Evolutionary conservation across 1,140 invertebrate species (phyloP).

Genomic region (Lordiphosa mommai): DNA sequence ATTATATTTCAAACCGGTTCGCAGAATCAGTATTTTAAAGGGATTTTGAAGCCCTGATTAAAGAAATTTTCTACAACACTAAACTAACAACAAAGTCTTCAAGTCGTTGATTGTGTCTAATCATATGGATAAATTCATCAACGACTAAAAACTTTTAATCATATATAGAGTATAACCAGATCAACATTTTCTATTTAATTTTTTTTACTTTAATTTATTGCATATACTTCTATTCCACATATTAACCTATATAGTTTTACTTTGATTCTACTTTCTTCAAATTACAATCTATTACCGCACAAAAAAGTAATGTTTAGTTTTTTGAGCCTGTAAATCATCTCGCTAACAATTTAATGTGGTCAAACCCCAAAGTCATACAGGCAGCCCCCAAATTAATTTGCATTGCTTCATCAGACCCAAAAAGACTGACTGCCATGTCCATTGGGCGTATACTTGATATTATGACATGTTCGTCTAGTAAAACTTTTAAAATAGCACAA

Average conservation of each 20-base stretch:
- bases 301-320: conserved; percentile 20
- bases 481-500: conserved; percentile 50
- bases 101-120: no score
- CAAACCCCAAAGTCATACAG: background rate
- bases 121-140: no score
- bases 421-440: conserved; percentile 14
- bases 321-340: conserved; percentile 43
- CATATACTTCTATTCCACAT: background rate
- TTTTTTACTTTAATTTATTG: no score
- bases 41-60: no score
- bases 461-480: conserved; percentile 34
- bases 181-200: no score
- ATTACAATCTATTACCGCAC: background rate
- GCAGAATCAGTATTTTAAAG: no score
- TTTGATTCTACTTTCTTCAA: background rate
- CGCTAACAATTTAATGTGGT: conserved; percentile 26
- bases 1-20: no score
- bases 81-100: no score
- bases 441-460: conserved; percentile 57
- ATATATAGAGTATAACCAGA: no score
- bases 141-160: no score
- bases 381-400: conserved; percentile 27
- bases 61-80: no score
- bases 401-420: conserved; percentile 25
- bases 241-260: background rate